Base-by-base conservation (phyloP, 2,888 invertebrate genomes). In the Hipparchia sbordonii region DNA sequence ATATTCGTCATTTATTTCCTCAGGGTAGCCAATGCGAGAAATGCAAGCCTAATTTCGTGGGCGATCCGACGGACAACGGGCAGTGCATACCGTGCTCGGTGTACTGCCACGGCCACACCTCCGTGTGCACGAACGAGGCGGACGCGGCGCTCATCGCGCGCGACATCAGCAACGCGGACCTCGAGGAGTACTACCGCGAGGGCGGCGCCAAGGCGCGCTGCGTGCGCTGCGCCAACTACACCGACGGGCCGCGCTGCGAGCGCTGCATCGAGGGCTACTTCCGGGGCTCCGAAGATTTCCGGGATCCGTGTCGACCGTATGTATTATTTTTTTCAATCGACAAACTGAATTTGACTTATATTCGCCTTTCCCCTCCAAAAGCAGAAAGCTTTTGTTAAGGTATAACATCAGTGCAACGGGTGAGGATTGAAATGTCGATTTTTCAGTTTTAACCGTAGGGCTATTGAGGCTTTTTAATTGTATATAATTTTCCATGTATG, bases 11-110 rank as follows among this genome's bases (percentile, higher is more conserved):
- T 59, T 63, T 7, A 48, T 48, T 10, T 59, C 57, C 45, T 39
- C 52, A 8, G 96, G 98, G 98, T 6, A 95, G 95, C n/a, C 97
- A 97, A 87, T 99, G 99, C 84, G 97, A 98, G 83, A 96, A 97
- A 86, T 99, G 99, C 87, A 96, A 97, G 85, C 97, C 97, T 0
- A 94, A 98, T 72, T 99, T 96, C 90, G 99, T 99, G 46, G 98
- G 99, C 9, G 97, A 98, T 89, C 98, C 99, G 0, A 95, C 96
- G 51, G 97, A 97, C 83, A 97, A 97, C 59, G 97, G 96, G 0
- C 96, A 96, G 77, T 99, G 99, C 84, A 95, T 97, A 59, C 97
- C 98, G 0, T 99, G 99, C 84, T 92, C 95, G 1, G 97, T 97
- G 76, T 98, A 97, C 89, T 99, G 99, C 83, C 96, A 98, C 88